Evolutionary conservation across 2,888 invertebrate species (phyloP).

Genomic region (Dromius quadrimaculatus): DNA sequence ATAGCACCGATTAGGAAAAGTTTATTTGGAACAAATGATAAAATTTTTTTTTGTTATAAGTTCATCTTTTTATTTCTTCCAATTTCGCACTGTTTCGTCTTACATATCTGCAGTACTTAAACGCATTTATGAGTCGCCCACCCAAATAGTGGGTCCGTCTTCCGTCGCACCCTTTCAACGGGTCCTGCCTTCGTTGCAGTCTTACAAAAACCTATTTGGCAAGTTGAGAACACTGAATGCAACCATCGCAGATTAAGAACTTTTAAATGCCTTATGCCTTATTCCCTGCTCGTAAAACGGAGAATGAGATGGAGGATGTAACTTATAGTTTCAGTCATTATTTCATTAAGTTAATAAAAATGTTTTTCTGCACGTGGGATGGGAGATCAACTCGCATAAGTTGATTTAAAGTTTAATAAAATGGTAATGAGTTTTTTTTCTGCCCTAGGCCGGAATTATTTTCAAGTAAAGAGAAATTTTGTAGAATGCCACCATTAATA

Average conservation of each 20-base stretch:
- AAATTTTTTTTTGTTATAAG: no score
- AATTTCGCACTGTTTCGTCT: neutral
- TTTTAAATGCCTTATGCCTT: no score
- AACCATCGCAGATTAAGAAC: constrained; percentile 13
- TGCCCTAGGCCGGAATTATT: no score
- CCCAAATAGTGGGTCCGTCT: constrained; percentile 7
- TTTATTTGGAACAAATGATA: no score
- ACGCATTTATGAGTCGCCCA: constrained; percentile 43
- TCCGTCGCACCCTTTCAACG: neutral
- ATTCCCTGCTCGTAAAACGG: constrained; percentile 13
- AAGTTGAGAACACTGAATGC: constrained; percentile 7
- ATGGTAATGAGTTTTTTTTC: no score
- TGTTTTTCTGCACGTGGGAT: no score
- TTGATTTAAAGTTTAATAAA: no score
- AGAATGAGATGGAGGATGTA: constrained; percentile 16
- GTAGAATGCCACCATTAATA: no score
- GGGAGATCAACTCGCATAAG: no score
- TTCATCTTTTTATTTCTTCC: no score
- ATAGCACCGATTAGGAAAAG: no score
- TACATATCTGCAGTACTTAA: neutral
- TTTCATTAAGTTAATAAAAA: neutral
- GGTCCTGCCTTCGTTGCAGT: neutral
- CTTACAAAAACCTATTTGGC: constrained; percentile 16
- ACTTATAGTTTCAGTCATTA: constrained; percentile 8
- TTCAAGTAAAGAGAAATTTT: no score